Percentiles rank a stretch among this genome's conserved stretches.
Conservation (phyloP, 1,140 invertebrate genomes). For the Drosophila saltans region DNA sequence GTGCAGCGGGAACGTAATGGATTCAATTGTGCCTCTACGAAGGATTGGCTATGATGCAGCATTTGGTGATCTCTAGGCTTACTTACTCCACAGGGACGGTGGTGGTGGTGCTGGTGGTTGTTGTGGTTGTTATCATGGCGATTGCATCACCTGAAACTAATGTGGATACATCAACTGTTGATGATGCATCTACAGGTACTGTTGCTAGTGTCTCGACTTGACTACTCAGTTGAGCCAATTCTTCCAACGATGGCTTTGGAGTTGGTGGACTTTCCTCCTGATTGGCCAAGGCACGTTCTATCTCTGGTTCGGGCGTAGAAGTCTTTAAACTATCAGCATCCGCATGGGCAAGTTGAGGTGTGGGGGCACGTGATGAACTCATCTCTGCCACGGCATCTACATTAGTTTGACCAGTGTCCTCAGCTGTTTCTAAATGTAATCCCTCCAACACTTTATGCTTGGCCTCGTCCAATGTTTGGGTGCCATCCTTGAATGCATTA, state of each 20-base stretch:
- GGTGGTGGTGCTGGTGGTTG: constrained; percentile 15
- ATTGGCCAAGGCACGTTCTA: constrained; percentile 71
- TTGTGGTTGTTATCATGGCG: background rate
- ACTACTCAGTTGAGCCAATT: constrained; percentile 62
- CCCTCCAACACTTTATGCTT: constrained; percentile 74
- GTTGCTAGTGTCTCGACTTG: constrained; percentile 31
- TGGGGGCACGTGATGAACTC: constrained; percentile 56
- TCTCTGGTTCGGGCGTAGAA: constrained; percentile 78
- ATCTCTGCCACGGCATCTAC: constrained; percentile 4
- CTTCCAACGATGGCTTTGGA: constrained; percentile 74
- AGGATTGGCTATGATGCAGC: constrained; percentile 32
- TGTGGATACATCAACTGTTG: constrained; percentile 1
- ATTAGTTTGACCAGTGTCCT: background rate
- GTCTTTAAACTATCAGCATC: constrained; percentile 78
- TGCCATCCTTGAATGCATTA: constrained; percentile 72
- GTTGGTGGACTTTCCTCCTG: constrained; percentile 71
- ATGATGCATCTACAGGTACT: constrained; percentile 16
- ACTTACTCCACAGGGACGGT: constrained; percentile 57
- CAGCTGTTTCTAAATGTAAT: constrained; percentile 51
- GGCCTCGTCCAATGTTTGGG: constrained; percentile 61
- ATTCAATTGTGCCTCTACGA: constrained; percentile 21
- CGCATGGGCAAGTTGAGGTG: constrained; percentile 41
- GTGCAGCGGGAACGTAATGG: constrained; percentile 42
- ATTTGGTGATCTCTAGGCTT: constrained; percentile 46
- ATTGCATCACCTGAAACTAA: background rate